These are phyloP conservation scores for Cerceris ruficornis DNA, from an alignment of 2,888 invertebrate species.

Conservation along the genomic window DNA sequence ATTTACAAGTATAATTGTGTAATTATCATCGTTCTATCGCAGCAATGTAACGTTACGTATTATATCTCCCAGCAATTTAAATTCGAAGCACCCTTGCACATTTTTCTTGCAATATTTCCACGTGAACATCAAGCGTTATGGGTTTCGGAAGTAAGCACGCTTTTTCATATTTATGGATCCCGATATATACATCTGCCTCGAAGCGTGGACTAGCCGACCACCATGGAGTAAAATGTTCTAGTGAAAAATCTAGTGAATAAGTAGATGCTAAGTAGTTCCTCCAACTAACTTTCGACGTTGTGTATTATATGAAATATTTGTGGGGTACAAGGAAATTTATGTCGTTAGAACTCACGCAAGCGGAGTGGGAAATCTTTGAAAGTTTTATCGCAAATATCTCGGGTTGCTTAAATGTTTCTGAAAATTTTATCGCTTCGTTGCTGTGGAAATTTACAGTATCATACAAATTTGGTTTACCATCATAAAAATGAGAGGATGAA, in stretches of 20 bases:
- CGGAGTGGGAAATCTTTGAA: no score
- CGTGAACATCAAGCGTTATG: constrained; percentile 65
- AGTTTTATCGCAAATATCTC: background rate
- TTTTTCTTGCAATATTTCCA: constrained; percentile 65
- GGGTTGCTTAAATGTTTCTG: background rate
- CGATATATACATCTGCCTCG: constrained; percentile 61
- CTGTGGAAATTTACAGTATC: no score
- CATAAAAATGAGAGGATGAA: no score
- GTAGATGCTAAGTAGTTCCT: constrained; percentile 65
- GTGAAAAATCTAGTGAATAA: constrained; percentile 64
- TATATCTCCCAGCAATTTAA: constrained; percentile 18
- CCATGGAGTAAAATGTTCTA: constrained; percentile 35
- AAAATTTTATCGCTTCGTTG: no score
- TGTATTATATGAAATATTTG: constrained; percentile 49
- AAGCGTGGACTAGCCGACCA: constrained; percentile 38
- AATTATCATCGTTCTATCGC: background rate
- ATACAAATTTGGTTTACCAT: no score
- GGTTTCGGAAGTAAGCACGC: constrained; percentile 67
- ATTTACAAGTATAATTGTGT: no score
- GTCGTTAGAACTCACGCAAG: background rate
- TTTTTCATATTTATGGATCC: constrained; percentile 66
- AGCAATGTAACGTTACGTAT: constrained; percentile 24
- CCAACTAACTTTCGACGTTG: constrained; percentile 58
- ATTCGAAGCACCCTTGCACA: constrained; percentile 35
- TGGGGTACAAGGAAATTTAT: constrained; percentile 49